Evolutionary conservation across 2,797 vertebrate genomes (phyloP).

Genomic region (Mormyrops attenuatus): DNA sequence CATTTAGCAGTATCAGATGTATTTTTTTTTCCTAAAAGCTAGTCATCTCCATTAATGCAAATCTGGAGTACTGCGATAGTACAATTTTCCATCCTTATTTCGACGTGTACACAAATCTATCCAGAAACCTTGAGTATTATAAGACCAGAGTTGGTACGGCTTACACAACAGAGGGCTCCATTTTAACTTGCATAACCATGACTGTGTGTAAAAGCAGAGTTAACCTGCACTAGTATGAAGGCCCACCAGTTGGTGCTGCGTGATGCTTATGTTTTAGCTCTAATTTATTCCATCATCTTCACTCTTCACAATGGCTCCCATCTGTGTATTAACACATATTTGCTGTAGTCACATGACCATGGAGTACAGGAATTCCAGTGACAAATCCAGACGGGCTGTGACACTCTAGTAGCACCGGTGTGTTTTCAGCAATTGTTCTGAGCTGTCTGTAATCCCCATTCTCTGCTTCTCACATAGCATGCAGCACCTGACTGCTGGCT

Average conservation of each 20-base stretch:
- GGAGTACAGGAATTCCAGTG: conserved; percentile 20
- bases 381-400: conserved; percentile 8
- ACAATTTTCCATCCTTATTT: background rate
- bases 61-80: background rate
- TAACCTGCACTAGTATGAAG: background rate
- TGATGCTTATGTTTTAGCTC: background rate
- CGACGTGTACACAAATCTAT: background rate
- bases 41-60: background rate
- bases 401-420: background rate
- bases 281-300: background rate
- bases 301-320: background rate
- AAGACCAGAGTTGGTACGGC: background rate
- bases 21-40: background rate
- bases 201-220: background rate
- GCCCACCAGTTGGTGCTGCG: background rate
- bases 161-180: background rate
- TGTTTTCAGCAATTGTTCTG: background rate
- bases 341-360: background rate
- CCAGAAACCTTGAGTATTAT: background rate
- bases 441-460: background rate
- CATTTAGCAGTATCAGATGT: background rate
- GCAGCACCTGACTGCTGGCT: conserved; percentile 30
- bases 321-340: background rate
- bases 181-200: background rate
- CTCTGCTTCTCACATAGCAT: conserved; percentile 23